Evolutionary conservation across 2,888 invertebrate species (phyloP).

Genomic region (Phengaris alcon): DNA sequence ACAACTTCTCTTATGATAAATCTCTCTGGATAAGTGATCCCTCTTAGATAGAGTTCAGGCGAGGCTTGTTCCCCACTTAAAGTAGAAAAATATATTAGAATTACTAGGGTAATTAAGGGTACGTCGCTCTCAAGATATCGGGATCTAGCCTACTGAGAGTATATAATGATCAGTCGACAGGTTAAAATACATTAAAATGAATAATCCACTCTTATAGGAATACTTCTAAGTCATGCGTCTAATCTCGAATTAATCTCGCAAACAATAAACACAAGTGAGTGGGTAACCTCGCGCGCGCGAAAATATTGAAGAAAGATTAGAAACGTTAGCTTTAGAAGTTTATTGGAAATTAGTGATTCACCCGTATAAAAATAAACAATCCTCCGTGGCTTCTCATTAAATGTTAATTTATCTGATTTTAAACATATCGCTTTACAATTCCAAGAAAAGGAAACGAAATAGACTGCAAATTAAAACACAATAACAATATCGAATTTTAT

Average conservation of each 20-base stretch:
- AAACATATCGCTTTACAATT: slow-evolving; percentile 4
- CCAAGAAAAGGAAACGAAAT: slow-evolving; percentile 3
- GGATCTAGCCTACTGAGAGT: slow-evolving; percentile 40
- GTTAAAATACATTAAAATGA: slow-evolving; percentile 44
- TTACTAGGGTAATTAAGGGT: neutral
- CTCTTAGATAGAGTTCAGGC: no score
- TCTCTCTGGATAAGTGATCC: no score
- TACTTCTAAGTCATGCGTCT: slow-evolving; percentile 47
- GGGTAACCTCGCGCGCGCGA: slow-evolving; percentile 43
- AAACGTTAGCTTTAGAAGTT: slow-evolving; percentile 16
- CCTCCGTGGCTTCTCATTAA: neutral
- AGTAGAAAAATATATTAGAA: neutral
- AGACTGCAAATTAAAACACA: slow-evolving; percentile 4
- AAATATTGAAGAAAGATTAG: slow-evolving; percentile 30
- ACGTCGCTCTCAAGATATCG: neutral
- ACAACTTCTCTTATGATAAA: no score
- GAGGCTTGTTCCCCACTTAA: no score
- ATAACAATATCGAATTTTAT: neutral
- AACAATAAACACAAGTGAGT: slow-evolving; percentile 45
- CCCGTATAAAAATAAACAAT: neutral
- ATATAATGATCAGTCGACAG: slow-evolving; percentile 48
- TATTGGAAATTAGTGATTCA: slow-evolving; percentile 30
- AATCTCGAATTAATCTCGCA: slow-evolving; percentile 44
- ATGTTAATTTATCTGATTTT: slow-evolving; percentile 9
- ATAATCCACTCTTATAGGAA: slow-evolving; percentile 43